Evolutionary conservation across 2,888 invertebrate genomes (phyloP).

Genomic region (Perithous albicinctus): DNA sequence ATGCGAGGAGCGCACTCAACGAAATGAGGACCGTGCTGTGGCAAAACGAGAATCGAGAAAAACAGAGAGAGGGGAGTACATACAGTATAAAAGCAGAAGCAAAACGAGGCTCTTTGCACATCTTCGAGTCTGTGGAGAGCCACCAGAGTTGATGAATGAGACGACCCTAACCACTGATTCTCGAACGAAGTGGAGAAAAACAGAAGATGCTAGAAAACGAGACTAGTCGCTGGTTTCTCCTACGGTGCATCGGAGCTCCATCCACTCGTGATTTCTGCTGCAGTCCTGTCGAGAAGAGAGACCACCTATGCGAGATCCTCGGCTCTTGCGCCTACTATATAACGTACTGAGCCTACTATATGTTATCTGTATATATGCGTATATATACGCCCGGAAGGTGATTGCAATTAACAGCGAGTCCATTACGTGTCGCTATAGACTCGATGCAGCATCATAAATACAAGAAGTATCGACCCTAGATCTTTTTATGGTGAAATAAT

Average conservation of each 20-base stretch:
- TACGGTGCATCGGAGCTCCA: background rate
- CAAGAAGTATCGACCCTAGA: background rate
- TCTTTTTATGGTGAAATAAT: background rate
- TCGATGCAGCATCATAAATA: background rate
- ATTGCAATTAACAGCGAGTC: constrained; percentile 19
- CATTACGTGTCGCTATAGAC: background rate
- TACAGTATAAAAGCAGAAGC: background rate
- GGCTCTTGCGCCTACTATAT: background rate
- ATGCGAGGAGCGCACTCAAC: constrained; percentile 54
- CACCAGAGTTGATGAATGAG: constrained; percentile 25
- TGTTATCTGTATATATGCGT: no score
- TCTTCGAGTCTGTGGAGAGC: constrained; percentile 10
- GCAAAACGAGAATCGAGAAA: background rate
- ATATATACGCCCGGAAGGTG: background rate
- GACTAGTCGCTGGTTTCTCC: background rate
- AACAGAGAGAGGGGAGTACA: constrained; percentile 7
- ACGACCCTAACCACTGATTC: constrained; percentile 24
- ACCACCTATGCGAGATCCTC: background rate
- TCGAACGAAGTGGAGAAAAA: constrained; percentile 9
- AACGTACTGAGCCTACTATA: no score
- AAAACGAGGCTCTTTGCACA: background rate
- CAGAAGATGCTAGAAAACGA: constrained; percentile 15
- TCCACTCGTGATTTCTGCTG: background rate
- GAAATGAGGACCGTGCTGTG: constrained; percentile 46
- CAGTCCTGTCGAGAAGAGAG: background rate